Conservation (phyloP, 2,797 vertebrate species). For the Pseudochromis fuscus region DNA sequence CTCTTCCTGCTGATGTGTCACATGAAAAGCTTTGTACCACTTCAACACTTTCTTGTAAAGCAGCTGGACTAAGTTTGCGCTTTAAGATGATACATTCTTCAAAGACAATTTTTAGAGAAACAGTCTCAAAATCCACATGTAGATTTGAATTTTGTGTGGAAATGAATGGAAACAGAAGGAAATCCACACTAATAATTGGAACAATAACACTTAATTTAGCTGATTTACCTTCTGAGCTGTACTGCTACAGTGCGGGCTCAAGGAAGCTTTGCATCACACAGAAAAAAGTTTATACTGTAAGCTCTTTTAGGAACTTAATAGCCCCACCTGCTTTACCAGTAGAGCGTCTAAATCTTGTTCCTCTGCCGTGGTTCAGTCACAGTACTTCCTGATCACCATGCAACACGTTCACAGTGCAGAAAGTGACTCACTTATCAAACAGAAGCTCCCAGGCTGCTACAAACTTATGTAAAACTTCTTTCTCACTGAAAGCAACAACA, state of each 20-base stretch:
- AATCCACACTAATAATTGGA: neutral
- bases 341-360: neutral
- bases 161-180: neutral
- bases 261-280: neutral
- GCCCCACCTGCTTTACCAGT: neutral
- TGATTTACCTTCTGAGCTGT: neutral
- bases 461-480: neutral
- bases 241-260: neutral
- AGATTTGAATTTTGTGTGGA: neutral
- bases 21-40: conserved; percentile 27
- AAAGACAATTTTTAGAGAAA: neutral
- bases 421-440: neutral
- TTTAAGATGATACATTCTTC: neutral
- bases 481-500: neutral
- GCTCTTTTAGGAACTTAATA: neutral
- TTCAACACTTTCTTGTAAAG: neutral
- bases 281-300: too few relatives aligned
- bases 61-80: neutral
- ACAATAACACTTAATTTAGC: neutral
- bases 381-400: neutral
- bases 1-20: neutral
- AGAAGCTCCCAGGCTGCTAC: neutral
- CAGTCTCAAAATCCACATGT: neutral
- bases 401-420: neutral
- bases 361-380: neutral